phyloP scores from a whole-genome alignment of 2,113 vertebrate genomes.

The Oxyura jamaicensis region DNA sequence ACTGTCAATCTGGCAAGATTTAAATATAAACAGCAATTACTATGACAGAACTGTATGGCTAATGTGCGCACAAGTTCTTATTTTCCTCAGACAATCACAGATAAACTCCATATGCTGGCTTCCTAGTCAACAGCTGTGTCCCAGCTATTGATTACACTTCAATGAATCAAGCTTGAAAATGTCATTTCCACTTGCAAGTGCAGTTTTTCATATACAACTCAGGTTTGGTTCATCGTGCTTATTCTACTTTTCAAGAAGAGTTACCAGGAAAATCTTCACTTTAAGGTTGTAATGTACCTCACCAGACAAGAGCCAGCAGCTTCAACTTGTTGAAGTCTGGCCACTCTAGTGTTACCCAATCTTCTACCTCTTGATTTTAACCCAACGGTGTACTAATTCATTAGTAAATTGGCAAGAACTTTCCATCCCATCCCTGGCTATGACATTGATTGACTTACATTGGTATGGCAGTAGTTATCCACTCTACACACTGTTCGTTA shows the following conservation, averaged over 20 bases:
- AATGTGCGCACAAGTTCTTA: neutral
- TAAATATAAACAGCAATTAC: neutral
- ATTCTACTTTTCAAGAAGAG: neutral
- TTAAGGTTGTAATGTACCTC: neutral
- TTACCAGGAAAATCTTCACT: neutral
- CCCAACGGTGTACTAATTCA: neutral
- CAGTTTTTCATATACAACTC: neutral
- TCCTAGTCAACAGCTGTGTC: slow-evolving; percentile 41
- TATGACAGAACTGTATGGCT: neutral
- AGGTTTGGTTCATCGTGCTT: neutral
- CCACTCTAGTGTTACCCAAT: neutral
- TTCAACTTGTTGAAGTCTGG: neutral
- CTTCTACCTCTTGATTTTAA: neutral
- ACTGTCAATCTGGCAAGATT: neutral
- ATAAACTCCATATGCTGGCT: slow-evolving; percentile 38
- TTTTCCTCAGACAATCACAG: neutral
- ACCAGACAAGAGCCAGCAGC: neutral
- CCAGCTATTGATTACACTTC: slow-evolving; percentile 20
- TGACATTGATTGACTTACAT: neutral
- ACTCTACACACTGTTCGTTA: neutral
- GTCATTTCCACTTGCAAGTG: neutral
- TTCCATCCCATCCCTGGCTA: neutral
- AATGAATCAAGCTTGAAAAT: slow-evolving; percentile 29
- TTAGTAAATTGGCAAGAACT: neutral
- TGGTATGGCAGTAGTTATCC: neutral